phyloP scores from a whole-genome alignment of 2,113 vertebrate genomes.

The Pituophis catenifer region DNA sequence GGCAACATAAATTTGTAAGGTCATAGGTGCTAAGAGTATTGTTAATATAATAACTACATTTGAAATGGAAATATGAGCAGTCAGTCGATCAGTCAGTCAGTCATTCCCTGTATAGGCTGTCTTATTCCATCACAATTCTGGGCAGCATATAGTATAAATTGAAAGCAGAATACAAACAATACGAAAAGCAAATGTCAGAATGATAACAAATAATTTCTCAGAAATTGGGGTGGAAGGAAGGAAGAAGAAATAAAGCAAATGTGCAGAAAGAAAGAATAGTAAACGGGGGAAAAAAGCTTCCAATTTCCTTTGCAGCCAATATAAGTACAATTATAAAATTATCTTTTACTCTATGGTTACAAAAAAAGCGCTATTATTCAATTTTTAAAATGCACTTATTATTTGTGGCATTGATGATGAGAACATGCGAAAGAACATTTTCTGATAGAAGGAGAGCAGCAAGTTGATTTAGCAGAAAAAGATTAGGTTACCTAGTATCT shows the following conservation, averaged over 20 bases:
- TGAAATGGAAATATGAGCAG: conserved; percentile 67
- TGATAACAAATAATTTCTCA: not conserved
- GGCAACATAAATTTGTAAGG: conserved; percentile 60
- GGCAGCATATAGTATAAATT: not conserved
- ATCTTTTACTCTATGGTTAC: not conserved
- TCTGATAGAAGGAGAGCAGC: not conserved
- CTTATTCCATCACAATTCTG: not conserved
- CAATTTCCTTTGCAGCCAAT: not conserved
- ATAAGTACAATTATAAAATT: not conserved
- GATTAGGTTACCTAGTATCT: not conserved
- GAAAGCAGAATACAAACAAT: not conserved
- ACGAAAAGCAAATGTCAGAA: not conserved
- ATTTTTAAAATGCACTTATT: not conserved
- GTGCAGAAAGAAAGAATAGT: not conserved
- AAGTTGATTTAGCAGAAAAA: not conserved
- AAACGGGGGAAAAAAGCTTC: not conserved
- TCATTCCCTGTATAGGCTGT: not conserved
- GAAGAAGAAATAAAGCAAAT: not conserved
- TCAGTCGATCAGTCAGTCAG: not conserved
- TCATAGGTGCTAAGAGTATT: conserved; percentile 38
- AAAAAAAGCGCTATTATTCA: not conserved
- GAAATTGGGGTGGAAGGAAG: not conserved
- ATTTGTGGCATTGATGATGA: not conserved
- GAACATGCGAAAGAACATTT: not conserved
- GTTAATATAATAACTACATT: conserved; percentile 49